Conservation (phyloP, 2,113 vertebrate species). For the Mus pahari region DNA sequence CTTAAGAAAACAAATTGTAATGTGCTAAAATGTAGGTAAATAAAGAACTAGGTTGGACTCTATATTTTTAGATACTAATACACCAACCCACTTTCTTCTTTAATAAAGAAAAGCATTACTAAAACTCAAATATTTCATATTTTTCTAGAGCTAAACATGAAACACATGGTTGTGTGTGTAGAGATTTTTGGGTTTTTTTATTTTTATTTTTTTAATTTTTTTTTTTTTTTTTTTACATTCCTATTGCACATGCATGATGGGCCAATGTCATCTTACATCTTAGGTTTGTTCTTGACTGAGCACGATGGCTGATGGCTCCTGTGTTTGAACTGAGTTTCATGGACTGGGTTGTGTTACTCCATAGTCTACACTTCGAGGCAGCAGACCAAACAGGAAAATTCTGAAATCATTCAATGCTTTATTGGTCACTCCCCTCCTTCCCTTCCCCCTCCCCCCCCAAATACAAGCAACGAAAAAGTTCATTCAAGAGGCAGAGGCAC, state of each 20-base stretch:
- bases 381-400: slow-evolving; percentile 67
- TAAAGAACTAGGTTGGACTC: neutral
- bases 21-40: neutral
- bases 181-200: neutral
- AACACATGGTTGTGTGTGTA: neutral
- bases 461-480: slow-evolving; percentile 52
- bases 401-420: slow-evolving; percentile 71
- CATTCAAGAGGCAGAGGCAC: slow-evolving; percentile 70
- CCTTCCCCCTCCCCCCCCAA: slow-evolving; percentile 61
- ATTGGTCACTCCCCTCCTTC: slow-evolving; percentile 61
- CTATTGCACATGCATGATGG: neutral
- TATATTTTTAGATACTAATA: neutral
- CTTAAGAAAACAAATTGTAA: neutral
- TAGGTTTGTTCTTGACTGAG: neutral
- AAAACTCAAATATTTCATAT: slow-evolving; percentile 25
- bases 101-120: slow-evolving; percentile 28
- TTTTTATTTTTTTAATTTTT: too few species aligned
- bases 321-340: neutral
- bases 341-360: slow-evolving; percentile 2
- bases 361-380: slow-evolving; percentile 31
- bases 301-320: too few species aligned
- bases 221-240: neutral
- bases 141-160: neutral
- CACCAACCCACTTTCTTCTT: neutral
- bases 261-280: neutral